A percentile compares a stretch with the other conserved stretches of the same genome.
Evolutionary conservation across 2,113 vertebrate species (phyloP).

Genomic region (Lepisosteus osseus): DNA sequence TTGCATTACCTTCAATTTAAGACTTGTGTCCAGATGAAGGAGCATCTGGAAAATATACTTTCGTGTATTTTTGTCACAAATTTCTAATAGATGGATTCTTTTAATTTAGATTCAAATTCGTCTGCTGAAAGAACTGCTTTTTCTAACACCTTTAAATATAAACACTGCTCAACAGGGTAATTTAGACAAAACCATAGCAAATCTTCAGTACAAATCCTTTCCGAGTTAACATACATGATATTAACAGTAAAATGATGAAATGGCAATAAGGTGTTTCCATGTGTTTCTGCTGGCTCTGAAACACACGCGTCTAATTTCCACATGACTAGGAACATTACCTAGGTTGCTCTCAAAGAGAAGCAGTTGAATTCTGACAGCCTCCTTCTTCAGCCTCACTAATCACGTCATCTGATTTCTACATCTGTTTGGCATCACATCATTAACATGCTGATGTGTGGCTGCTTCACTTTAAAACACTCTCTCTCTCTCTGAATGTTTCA

Average conservation of each 20-base stretch:
- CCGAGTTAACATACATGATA: conserved; percentile 12
- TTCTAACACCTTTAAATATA: not conserved
- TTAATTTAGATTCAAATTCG: not conserved
- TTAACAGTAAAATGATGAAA: conserved; percentile 11
- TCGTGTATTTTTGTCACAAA: not conserved
- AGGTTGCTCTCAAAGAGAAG: conserved; percentile 16
- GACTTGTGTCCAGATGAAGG: not conserved
- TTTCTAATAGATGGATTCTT: not conserved
- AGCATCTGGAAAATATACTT: not conserved
- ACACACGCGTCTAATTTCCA: conserved; percentile 33
- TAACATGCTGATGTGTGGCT: conserved; percentile 36
- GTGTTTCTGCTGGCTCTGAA: conserved; percentile 16
- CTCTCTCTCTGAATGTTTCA: conserved; percentile 3
- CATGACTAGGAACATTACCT: conserved; percentile 39
- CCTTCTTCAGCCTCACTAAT: conserved; percentile 41
- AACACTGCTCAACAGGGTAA: not conserved
- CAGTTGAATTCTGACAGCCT: conserved; percentile 35
- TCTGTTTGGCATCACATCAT: conserved; percentile 32
- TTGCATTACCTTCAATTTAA: too few relatives aligned
- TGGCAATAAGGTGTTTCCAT: conserved; percentile 10
- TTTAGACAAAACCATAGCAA: not conserved
- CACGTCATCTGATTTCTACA: conserved; percentile 36
- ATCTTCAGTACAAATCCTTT: conserved; percentile 5
- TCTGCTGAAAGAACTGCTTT: not conserved
- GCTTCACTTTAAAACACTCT: conserved; percentile 27